These are phyloP conservation scores for Meda fulgida DNA, from an alignment of 2,797 vertebrate species.

Conservation along the genomic window DNA sequence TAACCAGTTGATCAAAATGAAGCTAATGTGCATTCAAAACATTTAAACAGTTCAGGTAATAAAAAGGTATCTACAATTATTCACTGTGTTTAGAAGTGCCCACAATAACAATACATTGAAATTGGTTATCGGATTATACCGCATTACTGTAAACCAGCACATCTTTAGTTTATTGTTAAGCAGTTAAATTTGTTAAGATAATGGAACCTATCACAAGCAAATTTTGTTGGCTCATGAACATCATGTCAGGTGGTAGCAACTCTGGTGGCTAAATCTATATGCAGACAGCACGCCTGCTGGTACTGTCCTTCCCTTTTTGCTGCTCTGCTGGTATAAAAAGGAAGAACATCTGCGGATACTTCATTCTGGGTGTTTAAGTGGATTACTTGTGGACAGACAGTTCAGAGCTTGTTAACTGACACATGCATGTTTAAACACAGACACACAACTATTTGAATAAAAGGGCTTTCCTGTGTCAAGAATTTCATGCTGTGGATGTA, in stretches of 20 bases:
- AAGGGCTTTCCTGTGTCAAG: conserved; percentile 48
- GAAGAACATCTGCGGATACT: conserved; percentile 70
- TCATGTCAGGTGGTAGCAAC: conserved; percentile 47
- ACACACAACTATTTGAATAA: conserved; percentile 50
- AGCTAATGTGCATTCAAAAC: neutral
- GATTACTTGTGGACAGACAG: conserved; percentile 67
- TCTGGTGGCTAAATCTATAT: conserved; percentile 58
- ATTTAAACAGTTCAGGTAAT: neutral
- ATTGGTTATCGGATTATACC: neutral
- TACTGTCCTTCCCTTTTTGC: conserved; percentile 61
- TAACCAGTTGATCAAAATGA: neutral
- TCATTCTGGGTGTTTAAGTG: conserved; percentile 70
- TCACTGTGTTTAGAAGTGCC: too few relatives aligned
- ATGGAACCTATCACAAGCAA: conserved; percentile 37
- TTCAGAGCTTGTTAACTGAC: conserved; percentile 55
- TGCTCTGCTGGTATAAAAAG: conserved; percentile 70
- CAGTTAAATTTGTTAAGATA: conserved; percentile 29
- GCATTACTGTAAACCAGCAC: neutral
- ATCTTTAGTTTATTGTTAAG: neutral
- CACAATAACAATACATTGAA: neutral
- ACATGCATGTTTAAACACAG: conserved; percentile 56
- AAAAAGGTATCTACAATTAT: too few relatives aligned
- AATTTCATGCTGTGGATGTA: conserved; percentile 13
- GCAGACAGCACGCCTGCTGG: conserved; percentile 61
- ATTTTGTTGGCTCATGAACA: conserved; percentile 34